Base-by-base conservation (phyloP, 2,797 vertebrate genomes). In the Chelmon rostratus region DNA sequence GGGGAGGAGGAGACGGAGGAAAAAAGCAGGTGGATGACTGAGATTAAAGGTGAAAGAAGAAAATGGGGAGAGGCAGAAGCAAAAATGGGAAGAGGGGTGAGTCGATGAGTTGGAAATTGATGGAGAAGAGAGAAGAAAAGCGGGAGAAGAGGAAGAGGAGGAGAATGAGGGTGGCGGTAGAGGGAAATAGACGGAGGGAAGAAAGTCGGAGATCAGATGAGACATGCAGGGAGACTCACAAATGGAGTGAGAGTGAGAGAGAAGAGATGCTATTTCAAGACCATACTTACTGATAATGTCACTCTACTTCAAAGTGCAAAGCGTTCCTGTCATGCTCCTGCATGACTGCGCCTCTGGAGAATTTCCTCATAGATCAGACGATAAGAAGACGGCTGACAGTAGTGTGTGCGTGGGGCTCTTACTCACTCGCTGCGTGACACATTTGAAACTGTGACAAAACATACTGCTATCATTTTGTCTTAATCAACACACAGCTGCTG, bases 251-350 rank as follows among this genome's bases (percentile, higher is more conserved):
- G 85, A 80, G 72, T 62, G 76, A 84, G 78, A 86, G 81, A 86
- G 89, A 92, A 82, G 83, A 87, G 90, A 91, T 93, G 89, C 93
- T 95, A 95, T 95, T 95, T 95, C 93, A 91, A 94, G 93, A 92
- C 91, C 86, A 89, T 91, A 90, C 91, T 93, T 89, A 92, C 91
- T 92, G 93, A 95, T 95, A 95, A 95, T 95, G 95, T 95, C 94
- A 93, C 91, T 94, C 93, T 89, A 92, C 95, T 94, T 95, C 94
- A 96, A 95, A 95, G 94, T 91, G 94, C 92, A 93, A 93, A 93
- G 92, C 92, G 86, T 87, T 90, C 81, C 92, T 92, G 91, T 92
- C 92, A 93, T 88, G 89, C 91, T 92, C 89, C 88, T 87, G 90
- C 86, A 64, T 82, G 86, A 83, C 86, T 83, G 83, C 63, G 86